Base-by-base conservation (phyloP, 2,888 invertebrate genomes). In the Trachelus stipa region DNA sequence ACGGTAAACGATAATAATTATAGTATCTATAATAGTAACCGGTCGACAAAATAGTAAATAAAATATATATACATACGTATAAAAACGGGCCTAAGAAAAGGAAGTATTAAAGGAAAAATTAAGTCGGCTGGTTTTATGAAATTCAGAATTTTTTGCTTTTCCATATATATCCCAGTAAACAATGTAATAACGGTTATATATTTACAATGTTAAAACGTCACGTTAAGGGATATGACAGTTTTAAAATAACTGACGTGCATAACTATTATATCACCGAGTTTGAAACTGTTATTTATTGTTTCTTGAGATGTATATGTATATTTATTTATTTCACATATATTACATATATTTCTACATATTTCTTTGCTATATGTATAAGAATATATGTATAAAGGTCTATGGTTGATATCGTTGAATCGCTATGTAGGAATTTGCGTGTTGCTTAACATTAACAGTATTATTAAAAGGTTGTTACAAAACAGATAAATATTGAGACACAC, bases 371-470 rank as follows among this genome's bases (percentile, higher is more conserved):
- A 56, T 56, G 23, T 56, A 56, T 56, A 56, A 56, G 56, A 56
- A 0, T 56, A 56, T 56, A 56, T 56, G 56, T 23, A 23, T 56
- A 56, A 56, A 56, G 23, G 56, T 56, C 23, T 56, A 23, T 56
- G 56, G 23, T 56, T 56, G 56, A 6, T 56, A 56, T 56, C 56
- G 23, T 56, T 56, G 23, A 56, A 56, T 56, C 9, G 56, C 56
- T 56, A 56, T 23, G 56, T 56, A 56, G 15, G 56, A 23, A 56
- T 23, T 15, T 56, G 56, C 56, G 56, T 56, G 56, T 23, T 56
- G 56, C 56, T 74, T 40, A 76, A 78, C 40, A 78, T 30, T 78
- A 77, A 80, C 81, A 80, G 81, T 81, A 81, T 80, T 81, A 81
- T 79, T 33, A 75, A 56, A 81, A 80, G 76, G 69, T 79, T 80